These are phyloP conservation scores for Collichthys lucidus DNA, from an alignment of 2,113 vertebrate genomes.

Conservation along the genomic window DNA sequence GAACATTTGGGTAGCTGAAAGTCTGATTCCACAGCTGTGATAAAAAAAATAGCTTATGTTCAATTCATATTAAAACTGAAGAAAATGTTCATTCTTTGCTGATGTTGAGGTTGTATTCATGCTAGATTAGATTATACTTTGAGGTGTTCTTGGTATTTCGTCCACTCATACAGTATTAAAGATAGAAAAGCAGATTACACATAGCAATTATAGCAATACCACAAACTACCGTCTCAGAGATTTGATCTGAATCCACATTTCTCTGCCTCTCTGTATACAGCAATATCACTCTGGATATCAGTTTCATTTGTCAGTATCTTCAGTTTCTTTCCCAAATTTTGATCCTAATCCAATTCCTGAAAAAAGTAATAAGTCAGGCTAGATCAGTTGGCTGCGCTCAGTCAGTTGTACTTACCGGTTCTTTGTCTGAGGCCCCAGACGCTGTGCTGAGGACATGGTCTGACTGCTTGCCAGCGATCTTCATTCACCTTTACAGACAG, in stretches of 20 bases:
- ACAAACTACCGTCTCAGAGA: background rate
- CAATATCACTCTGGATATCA: background rate
- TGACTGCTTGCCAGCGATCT: constrained; percentile 33
- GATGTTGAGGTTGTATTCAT: background rate
- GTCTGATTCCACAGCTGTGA: background rate
- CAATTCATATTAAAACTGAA: background rate
- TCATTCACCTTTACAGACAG: constrained; percentile 39
- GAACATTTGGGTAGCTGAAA: background rate
- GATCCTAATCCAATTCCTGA: background rate
- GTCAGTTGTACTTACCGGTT: constrained; percentile 38
- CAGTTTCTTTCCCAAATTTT: background rate
- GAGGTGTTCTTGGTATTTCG: background rate
- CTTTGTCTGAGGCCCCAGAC: constrained; percentile 28
- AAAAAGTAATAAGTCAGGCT: constrained; percentile 18
- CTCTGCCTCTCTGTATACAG: background rate
- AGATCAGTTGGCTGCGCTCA: constrained; percentile 26
- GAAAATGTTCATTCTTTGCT: background rate
- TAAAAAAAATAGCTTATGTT: background rate
- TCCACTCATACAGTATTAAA: background rate
- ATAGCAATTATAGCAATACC: background rate
- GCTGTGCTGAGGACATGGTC: constrained; percentile 9
- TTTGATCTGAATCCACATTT: too few species aligned
- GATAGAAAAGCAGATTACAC: background rate
- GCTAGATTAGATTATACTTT: background rate
- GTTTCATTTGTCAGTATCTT: background rate